Base-by-base conservation (phyloP, 2,797 vertebrate species). In the Coreius guichenoti region DNA sequence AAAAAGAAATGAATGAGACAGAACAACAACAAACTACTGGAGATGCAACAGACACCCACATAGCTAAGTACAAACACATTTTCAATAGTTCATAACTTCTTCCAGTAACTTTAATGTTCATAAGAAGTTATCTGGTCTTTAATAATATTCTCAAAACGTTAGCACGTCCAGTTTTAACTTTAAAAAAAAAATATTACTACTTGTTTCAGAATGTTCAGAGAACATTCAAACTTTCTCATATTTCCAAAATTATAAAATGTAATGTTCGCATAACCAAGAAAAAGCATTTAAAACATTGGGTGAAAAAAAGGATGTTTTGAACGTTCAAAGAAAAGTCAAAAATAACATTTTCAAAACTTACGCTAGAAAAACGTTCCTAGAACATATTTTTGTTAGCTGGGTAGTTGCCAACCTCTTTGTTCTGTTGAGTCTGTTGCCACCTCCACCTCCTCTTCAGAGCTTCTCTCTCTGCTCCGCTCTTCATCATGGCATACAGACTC, bases 391-490 rank as follows among this genome's bases (percentile, higher is more conserved):
- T 31, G 49, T 54, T 45, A 51, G 73, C 49, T 36, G 36, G 51
- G 36, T 54, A 47, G 21, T 36, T 43, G 91, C 95, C 88, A 63
- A 99, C 98, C 98, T 99, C 98, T 87, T 99, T 99, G 94, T 99
- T 99, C 93, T 99, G 98, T 89, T 99, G 98, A 0, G 98, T 99
- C 93, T 99, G 98, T 88, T 99, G 98, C 98, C 98, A 99, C 88
- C 97, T 96, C 98, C 98, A 99, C 88, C 98, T 94, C 88, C 98
- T 96, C 93, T 99, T 99, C 90, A 99, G 92, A 63, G 98, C 98
- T 72, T 98, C 98, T 87, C 96, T 95, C 94, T 99, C 98, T 0
- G 98, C 96, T 31, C 98, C 98, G 0, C 95, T 98, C 93, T 97
- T 96, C 98, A 99, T 99, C 98, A 99, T 99, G 36, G 96, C 97